phyloP scores from a whole-genome alignment of 2,888 invertebrate genomes.

The Oligia latruncula region DNA sequence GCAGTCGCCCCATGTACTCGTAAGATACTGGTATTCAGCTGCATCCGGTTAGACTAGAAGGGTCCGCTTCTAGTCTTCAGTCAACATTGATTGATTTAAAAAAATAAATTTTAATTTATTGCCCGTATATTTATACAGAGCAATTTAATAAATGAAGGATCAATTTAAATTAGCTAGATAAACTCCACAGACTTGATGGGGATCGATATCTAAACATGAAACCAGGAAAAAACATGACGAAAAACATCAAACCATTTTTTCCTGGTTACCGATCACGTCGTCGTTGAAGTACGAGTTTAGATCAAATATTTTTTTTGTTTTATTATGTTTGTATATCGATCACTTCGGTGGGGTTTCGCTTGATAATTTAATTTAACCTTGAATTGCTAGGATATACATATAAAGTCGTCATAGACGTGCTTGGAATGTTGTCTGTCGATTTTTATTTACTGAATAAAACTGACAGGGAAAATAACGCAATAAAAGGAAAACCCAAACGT shows the following conservation, averaged over 20 bases:
- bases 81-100: neutral
- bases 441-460: slow-evolving; percentile 11
- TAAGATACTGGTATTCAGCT: no score
- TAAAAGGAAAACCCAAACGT: neutral
- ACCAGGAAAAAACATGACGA: neutral
- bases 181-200: neutral
- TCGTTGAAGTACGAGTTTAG: neutral
- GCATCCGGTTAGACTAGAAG: neutral
- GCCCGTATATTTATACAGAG: no score
- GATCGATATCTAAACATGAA: neutral
- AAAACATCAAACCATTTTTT: neutral
- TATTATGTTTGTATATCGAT: neutral
- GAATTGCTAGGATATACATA: neutral
- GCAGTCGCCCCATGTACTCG: neutral
- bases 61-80: no score
- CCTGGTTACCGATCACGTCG: neutral
- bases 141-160: neutral
- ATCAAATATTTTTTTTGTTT: neutral
- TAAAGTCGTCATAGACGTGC: neutral
- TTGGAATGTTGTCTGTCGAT: neutral
- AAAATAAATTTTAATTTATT: neutral
- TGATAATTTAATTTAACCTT: neutral
- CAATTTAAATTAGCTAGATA: neutral
- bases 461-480: neutral
- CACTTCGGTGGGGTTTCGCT: neutral